A percentile compares a stretch with the other conserved stretches of the same genome.
Evolutionary conservation across 1,140 invertebrate species (phyloP).

Genomic region (Aphidius ervi): DNA sequence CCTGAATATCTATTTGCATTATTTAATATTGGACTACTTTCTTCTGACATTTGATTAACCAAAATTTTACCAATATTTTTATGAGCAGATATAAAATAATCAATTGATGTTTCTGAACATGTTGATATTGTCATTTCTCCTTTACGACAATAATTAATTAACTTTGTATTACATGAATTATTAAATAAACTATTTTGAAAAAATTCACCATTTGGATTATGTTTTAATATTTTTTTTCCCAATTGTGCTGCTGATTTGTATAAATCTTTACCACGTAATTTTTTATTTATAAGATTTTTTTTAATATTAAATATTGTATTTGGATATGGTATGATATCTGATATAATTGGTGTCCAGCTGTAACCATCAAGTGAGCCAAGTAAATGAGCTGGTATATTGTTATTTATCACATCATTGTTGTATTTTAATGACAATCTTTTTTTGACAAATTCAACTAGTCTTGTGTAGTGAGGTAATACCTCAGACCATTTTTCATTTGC

Average conservation of each 20-base stretch:
- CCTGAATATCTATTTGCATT: conserved; percentile 57
- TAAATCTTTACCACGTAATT: conserved; percentile 51
- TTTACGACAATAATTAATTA: conserved; percentile 55
- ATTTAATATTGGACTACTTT: conserved; percentile 55
- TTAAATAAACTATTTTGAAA: conserved; percentile 56
- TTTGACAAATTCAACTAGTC: conserved; percentile 55
- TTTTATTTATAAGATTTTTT: conserved; percentile 57
- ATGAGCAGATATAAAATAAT: conserved; percentile 56
- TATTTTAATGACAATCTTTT: conserved; percentile 44
- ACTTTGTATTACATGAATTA: conserved; percentile 46
- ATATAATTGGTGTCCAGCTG: conserved; percentile 60
- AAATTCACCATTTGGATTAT: conserved; percentile 51
- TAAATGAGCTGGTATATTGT: conserved; percentile 55
- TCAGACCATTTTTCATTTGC: conserved; percentile 54
- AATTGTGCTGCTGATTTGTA: conserved; percentile 53
- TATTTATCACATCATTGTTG: conserved; percentile 30
- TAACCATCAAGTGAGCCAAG: conserved; percentile 56
- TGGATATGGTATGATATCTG: conserved; percentile 54
- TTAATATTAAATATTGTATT: conserved; percentile 57
- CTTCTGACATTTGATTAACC: conserved; percentile 51
- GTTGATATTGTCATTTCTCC: conserved; percentile 54
- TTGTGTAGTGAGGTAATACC: conserved; percentile 54
- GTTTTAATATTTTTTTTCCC: conserved; percentile 49
- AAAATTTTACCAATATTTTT: conserved; percentile 55
- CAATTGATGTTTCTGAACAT: conserved; percentile 56